Evolutionary conservation across 2,113 vertebrate species (phyloP), one percentile per base, ranked within the genome.

Genomic region (Callospermophilus lateralis): DNA sequence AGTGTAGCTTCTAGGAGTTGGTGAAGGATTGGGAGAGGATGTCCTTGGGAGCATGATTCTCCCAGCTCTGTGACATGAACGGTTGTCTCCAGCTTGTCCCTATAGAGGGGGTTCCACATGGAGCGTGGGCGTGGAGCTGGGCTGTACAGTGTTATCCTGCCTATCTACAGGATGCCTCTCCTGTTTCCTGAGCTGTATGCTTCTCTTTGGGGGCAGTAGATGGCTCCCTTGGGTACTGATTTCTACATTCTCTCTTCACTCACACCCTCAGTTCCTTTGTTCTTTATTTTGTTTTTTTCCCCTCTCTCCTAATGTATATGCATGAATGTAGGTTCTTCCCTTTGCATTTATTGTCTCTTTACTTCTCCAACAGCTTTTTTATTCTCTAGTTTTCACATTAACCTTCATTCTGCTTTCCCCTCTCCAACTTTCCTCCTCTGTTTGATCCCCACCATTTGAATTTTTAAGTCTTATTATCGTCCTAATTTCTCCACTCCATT

Each of bases 141-240:
- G 6, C 8, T 12, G 4, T 7, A 17, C 45, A 0, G 20, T 34
- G 17, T 10, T 32, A 4, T 32, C 34, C 12, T 1, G 0, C 30
- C 48, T 51, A 32, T 3, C 32, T 28, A 4, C 4, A n/a, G 30
- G 53, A 34, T 30, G 24, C 34, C 68, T 37, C 4, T 10, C 26
- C 26, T 34, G 4, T 26, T 45, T 20, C 48, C 42, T 22, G 19
- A 65, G 68, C 10, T 70, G 34, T 30, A 8, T 4, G 0, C 37
- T 86, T 93, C 87, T 55, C 8, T 17, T 42, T 37, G 67, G n/a
- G 86, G 19, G 42, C 92, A 87, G 45, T 42, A 67, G 89, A 58
- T 51, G 90, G 83, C 80, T 63, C 78, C 78, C 67, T 12, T 16
- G 61, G 24, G 63, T 17, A 70, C 13, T 0, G n/a, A 7, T 9